phyloP scores from a whole-genome alignment of 2,888 invertebrate genomes.

The Aporophyla nigra region DNA sequence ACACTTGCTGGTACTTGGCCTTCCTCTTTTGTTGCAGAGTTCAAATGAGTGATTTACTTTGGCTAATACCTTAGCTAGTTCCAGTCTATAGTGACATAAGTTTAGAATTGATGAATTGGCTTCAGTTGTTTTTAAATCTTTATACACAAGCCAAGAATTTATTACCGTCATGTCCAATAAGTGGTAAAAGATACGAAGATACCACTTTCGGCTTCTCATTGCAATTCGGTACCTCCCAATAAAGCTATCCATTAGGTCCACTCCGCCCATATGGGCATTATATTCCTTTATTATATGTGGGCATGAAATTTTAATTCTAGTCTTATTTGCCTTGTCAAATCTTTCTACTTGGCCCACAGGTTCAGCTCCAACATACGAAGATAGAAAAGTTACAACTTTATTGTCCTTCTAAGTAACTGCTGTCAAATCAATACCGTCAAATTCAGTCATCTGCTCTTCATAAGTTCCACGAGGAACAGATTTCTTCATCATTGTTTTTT shows the following conservation, averaged over 20 bases:
- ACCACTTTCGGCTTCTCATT: conserved; percentile 62
- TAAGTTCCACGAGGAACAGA: conserved; percentile 67
- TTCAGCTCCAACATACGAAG: conserved; percentile 71
- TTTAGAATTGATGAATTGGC: conserved; percentile 64
- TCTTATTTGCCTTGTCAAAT: conserved; percentile 66
- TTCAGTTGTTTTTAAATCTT: conserved; percentile 59
- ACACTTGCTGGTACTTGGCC: conserved; percentile 69
- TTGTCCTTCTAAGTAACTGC: conserved; percentile 72
- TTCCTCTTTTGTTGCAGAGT: conserved; percentile 72
- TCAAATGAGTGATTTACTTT: conserved; percentile 56
- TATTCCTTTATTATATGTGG: conserved; percentile 69
- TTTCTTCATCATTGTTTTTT: conserved; percentile 69
- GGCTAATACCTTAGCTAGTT: conserved; percentile 72
- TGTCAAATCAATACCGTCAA: conserved; percentile 71
- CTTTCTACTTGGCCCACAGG: conserved; percentile 63
- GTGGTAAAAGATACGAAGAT: conserved; percentile 72
- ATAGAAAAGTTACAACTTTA: conserved; percentile 70
- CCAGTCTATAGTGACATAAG: conserved; percentile 70
- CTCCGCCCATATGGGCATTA: conserved; percentile 75
- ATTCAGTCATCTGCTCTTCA: conserved; percentile 68
- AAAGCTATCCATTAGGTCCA: conserved; percentile 61
- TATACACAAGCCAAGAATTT: conserved; percentile 72
- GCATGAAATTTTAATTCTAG: conserved; percentile 62
- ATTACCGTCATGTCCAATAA: conserved; percentile 73
- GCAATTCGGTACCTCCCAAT: conserved; percentile 66